These are phyloP conservation scores for Centropristis striata DNA, from an alignment of 2,113 vertebrate species.

Conservation along the genomic window DNA sequence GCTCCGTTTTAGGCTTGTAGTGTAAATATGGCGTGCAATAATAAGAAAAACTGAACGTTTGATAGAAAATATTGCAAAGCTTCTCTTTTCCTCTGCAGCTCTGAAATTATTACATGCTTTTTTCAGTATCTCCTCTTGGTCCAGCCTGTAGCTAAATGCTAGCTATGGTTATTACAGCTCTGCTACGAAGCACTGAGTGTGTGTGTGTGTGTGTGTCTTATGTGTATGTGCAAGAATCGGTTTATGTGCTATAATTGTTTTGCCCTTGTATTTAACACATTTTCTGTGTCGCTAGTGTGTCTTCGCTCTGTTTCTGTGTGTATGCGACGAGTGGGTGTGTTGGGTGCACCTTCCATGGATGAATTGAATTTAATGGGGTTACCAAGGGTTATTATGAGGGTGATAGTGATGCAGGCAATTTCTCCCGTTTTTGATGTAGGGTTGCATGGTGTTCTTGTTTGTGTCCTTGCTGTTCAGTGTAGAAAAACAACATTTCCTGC, in stretches of 20 bases:
- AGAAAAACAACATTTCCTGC: background rate
- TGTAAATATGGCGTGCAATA: conserved; percentile 28
- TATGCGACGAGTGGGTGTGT: background rate
- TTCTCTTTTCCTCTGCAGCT: conserved; percentile 27
- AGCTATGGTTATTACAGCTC: conserved; percentile 37
- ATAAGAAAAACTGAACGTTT: conserved; percentile 23
- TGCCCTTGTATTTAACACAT: conserved; percentile 48
- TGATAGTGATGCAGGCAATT: conserved; percentile 23
- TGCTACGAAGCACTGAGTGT: conserved; percentile 7
- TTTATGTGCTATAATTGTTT: conserved; percentile 63
- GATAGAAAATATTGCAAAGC: conserved; percentile 39
- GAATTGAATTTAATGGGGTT: conserved; percentile 62
- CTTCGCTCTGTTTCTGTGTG: background rate
- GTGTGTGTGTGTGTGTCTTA: background rate
- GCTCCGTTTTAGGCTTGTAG: background rate
- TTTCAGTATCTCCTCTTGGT: conserved; percentile 22
- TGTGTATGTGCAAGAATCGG: conserved; percentile 26
- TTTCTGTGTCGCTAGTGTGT: conserved; percentile 30
- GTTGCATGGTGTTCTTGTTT: background rate
- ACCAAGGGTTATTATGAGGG: conserved; percentile 35
- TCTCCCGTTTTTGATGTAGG: conserved; percentile 6
- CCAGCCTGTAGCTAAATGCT: conserved; percentile 36
- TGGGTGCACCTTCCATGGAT: conserved; percentile 32
- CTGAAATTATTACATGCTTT: conserved; percentile 35
- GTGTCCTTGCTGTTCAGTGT: background rate